Conservation (phyloP, 2,113 vertebrate genomes). For the Pitta sordida region DNA sequence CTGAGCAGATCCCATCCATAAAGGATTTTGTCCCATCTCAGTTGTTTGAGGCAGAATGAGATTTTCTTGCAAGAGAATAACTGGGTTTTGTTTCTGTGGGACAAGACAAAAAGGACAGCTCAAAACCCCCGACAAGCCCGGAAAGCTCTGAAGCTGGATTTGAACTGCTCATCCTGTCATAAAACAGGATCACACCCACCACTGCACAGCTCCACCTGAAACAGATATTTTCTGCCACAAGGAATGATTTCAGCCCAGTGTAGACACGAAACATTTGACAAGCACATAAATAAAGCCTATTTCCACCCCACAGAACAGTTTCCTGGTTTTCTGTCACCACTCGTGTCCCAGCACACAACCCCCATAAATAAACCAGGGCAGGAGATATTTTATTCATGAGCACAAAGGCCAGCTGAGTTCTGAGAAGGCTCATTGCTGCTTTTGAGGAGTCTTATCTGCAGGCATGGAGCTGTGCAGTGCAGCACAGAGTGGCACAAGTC, state of each 20-base stretch:
- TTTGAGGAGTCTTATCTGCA: neutral
- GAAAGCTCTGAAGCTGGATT: neutral
- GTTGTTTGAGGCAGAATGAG: neutral
- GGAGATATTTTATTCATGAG: slow-evolving; percentile 26
- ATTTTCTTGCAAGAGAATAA: neutral
- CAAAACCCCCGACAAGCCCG: neutral
- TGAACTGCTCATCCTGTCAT: neutral
- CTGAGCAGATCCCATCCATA: neutral
- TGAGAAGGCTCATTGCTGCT: neutral
- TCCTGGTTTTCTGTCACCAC: neutral
- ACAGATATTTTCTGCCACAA: neutral
- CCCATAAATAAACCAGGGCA: neutral
- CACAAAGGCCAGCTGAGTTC: neutral
- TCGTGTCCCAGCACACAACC: neutral
- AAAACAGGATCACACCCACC: neutral
- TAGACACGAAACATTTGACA: neutral
- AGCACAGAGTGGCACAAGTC: neutral
- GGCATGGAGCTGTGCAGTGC: neutral
- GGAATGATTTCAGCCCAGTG: neutral
- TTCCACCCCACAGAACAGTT: neutral
- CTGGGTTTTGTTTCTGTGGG: neutral
- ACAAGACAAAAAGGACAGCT: neutral
- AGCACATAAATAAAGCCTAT: neutral
- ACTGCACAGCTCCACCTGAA: accelerated
- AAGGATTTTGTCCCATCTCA: neutral